A percentile compares a stretch with the other conserved stretches of the same genome.
These are phyloP conservation scores for Dusona sp. DNA, from an alignment of 2,888 invertebrate genomes.

Conservation along the genomic window DNA sequence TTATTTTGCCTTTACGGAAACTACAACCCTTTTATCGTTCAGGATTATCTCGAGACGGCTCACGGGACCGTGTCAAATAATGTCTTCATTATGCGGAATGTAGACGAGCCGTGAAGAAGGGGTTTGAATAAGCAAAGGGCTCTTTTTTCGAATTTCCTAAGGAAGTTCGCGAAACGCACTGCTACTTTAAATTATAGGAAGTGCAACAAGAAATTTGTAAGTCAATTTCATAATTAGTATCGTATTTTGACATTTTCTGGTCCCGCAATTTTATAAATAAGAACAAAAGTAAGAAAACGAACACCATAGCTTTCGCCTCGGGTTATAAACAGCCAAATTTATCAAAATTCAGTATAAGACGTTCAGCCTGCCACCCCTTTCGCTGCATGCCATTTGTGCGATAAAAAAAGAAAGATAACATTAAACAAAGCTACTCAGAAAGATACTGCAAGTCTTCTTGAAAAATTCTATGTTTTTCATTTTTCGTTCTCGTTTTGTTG, in stretches of 20 bases:
- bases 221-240: slow-evolving; percentile 40
- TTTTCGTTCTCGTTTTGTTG: slow-evolving; percentile 28
- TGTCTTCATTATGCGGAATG: slow-evolving; percentile 46
- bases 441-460: slow-evolving; percentile 27
- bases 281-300: not conserved
- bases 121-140: slow-evolving; percentile 18
- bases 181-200: not conserved
- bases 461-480: slow-evolving; percentile 24
- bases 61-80: slow-evolving; percentile 54
- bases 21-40: slow-evolving; percentile 54
- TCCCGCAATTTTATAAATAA: not conserved
- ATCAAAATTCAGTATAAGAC: not conserved
- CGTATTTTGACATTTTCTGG: slow-evolving; percentile 1
- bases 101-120: slow-evolving; percentile 37
- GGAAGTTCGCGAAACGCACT: slow-evolving; percentile 1
- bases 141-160: not conserved
- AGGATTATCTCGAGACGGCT: slow-evolving; percentile 34
- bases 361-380: not conserved
- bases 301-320: not conserved
- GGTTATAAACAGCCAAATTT: not conserved
- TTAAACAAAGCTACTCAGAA: slow-evolving; percentile 32
- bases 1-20: slow-evolving; percentile 22
- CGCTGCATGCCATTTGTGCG: not conserved
- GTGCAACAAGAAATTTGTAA: slow-evolving; percentile 18
- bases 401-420: slow-evolving; percentile 14